phyloP scores from a whole-genome alignment of 2,113 vertebrate species.

The Pomatostomus ruficeps region DNA sequence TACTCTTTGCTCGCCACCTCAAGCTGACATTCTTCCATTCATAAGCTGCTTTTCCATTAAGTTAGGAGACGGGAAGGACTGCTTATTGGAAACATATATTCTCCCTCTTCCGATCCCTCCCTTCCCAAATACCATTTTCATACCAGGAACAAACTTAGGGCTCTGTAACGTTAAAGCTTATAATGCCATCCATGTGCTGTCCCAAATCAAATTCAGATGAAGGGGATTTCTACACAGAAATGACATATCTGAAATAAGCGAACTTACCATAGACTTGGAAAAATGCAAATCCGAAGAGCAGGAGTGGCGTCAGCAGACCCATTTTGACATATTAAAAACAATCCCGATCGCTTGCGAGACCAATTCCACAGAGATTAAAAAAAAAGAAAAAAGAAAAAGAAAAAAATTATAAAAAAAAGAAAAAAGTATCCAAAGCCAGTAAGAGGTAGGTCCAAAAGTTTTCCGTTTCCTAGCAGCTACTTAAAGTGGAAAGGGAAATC shows the following conservation, averaged over 20 bases:
- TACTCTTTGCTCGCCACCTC: not conserved
- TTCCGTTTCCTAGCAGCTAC: slow-evolving; percentile 63
- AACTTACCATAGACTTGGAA: slow-evolving; percentile 91
- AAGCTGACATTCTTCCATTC: not conserved
- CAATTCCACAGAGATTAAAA: slow-evolving; percentile 74
- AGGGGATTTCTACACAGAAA: slow-evolving; percentile 6
- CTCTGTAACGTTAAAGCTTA: not conserved
- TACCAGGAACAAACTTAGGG: slow-evolving; percentile 13
- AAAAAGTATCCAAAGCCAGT: slow-evolving; percentile 68
- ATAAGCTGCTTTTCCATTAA: not conserved
- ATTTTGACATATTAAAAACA: slow-evolving; percentile 93
- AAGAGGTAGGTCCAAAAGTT: slow-evolving; percentile 81
- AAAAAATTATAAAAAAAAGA: not conserved
- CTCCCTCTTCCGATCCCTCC: not conserved
- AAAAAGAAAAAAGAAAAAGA: not conserved
- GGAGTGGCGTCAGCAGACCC: slow-evolving; percentile 88
- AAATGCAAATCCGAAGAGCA: slow-evolving; percentile 90
- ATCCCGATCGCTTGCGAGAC: slow-evolving; percentile 76
- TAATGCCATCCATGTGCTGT: slow-evolving; percentile 53
- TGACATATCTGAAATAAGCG: not conserved
- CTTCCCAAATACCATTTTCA: not conserved
- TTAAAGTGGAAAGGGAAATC: slow-evolving; percentile 53
- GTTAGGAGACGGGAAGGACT: not conserved
- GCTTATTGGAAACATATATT: slow-evolving; percentile 13
- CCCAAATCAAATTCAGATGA: slow-evolving; percentile 26